A percentile compares a stretch with the other conserved stretches of the same genome.
phyloP scores from a whole-genome alignment of 1,140 invertebrate species.

The Batillaria attramentaria region DNA sequence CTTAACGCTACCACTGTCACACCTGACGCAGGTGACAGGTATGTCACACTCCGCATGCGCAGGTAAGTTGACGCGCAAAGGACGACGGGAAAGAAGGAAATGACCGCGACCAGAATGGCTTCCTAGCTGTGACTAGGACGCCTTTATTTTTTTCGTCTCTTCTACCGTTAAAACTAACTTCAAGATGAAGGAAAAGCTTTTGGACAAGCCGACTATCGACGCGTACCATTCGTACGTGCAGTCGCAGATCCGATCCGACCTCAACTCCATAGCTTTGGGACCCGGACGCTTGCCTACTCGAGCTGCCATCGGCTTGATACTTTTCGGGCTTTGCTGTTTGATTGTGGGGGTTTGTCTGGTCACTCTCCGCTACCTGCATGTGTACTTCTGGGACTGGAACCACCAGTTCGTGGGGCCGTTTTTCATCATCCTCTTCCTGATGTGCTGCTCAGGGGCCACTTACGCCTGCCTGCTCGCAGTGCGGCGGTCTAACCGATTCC shows the following conservation, averaged over 20 bases:
- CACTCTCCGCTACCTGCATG: constrained; percentile 58
- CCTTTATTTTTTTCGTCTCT: background rate
- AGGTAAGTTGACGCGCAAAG: constrained; percentile 23
- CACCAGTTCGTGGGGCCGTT: constrained; percentile 63
- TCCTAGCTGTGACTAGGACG: constrained; percentile 20
- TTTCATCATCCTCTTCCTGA: constrained; percentile 60
- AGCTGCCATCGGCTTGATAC: constrained; percentile 41
- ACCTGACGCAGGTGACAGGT: constrained; percentile 28
- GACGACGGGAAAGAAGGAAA: constrained; percentile 23
- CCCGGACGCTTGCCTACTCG: constrained; percentile 51
- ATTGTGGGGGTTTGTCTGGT: constrained; percentile 59
- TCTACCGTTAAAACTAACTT: background rate
- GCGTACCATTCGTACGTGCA: constrained; percentile 65
- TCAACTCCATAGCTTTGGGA: constrained; percentile 60
- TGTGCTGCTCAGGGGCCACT: constrained; percentile 50
- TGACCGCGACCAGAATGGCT: constrained; percentile 18
- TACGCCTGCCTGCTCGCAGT: constrained; percentile 55
- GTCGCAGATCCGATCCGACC: constrained; percentile 53
- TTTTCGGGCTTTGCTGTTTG: constrained; percentile 46
- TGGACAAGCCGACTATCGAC: constrained; percentile 65
- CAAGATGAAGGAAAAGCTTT: constrained; percentile 53
- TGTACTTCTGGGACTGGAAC: constrained; percentile 62
- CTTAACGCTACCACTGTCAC: background rate
- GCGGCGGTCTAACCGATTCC: constrained; percentile 58
- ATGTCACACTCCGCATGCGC: constrained; percentile 27